Conservation (phyloP, 2,113 vertebrate species). For the Plotosus lineatus region DNA sequence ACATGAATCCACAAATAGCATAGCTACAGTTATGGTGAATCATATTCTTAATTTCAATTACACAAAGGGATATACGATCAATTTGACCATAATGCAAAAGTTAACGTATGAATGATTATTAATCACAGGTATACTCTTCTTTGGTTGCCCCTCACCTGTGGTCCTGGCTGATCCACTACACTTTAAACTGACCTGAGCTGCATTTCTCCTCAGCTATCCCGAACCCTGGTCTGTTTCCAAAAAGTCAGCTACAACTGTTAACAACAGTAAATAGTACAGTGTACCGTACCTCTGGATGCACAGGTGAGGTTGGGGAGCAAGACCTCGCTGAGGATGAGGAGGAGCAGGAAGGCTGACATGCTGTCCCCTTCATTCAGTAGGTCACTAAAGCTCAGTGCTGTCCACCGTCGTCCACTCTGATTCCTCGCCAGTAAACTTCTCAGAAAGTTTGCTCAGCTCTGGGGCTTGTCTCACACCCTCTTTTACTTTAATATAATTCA, state of each 20-base stretch:
- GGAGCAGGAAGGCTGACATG: slow-evolving; percentile 42
- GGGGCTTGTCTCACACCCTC: slow-evolving; percentile 2
- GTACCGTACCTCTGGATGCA: slow-evolving; percentile 41
- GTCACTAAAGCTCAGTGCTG: not conserved
- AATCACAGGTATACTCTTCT: not conserved
- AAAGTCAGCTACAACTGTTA: not conserved
- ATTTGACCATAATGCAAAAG: not conserved
- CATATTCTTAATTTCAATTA: slow-evolving; percentile 11
- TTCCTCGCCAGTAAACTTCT: slow-evolving; percentile 4
- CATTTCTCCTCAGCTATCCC: not conserved
- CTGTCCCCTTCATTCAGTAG: slow-evolving; percentile 26
- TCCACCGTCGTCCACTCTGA: slow-evolving; percentile 7
- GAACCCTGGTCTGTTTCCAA: not conserved
- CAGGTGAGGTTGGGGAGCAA: slow-evolving; percentile 38
- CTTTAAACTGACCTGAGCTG: not conserved
- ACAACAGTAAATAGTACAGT: not conserved
- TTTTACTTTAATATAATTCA: slow-evolving; percentile 13
- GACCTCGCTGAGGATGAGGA: slow-evolving; percentile 40
- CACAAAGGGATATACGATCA: not conserved
- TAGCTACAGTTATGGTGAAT: not conserved
- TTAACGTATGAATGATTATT: not conserved
- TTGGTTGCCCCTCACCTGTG: not conserved
- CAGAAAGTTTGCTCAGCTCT: slow-evolving; percentile 4
- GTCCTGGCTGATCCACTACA: not conserved
- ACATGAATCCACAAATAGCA: slow-evolving; percentile 4